Evolutionary conservation across 2,888 invertebrate genomes (phyloP).

Genomic region (Drosophila nr. perissopoda): DNA sequence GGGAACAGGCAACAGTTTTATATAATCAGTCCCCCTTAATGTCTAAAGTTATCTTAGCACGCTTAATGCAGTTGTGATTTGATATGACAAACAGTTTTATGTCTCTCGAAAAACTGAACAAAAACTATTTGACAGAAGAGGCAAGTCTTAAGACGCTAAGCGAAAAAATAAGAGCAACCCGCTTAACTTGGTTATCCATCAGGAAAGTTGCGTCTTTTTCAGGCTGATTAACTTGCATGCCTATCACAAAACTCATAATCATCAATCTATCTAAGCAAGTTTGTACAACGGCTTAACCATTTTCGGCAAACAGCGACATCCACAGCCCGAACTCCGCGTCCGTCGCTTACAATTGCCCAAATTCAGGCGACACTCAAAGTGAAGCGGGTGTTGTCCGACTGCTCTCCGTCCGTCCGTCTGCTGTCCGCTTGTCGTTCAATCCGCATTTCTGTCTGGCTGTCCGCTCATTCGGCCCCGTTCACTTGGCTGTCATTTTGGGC

Average conservation of each 20-base stretch:
- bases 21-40: not conserved
- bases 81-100: not conserved
- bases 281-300: constrained; percentile 52
- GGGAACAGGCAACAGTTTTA: not conserved
- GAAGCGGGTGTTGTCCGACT: constrained; percentile 12
- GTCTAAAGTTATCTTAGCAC: not conserved
- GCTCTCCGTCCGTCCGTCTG: not conserved
- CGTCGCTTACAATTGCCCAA: constrained; percentile 41
- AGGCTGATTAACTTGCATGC: constrained; percentile 52
- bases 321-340: constrained; percentile 14
- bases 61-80: constrained; percentile 7
- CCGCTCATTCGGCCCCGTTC: constrained; percentile 9
- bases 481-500: constrained; percentile 56
- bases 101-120: not conserved
- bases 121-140: constrained; percentile 2
- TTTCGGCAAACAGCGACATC: constrained; percentile 16
- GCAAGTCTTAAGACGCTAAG: not conserved
- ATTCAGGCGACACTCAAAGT: constrained; percentile 26
- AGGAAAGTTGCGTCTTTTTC: constrained; percentile 46
- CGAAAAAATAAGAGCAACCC: not conserved
- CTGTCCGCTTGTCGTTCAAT: not conserved
- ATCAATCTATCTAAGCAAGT: constrained; percentile 55
- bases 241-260: constrained; percentile 60
- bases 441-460: constrained; percentile 7
- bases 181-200: constrained; percentile 47